phyloP scores from a whole-genome alignment of 2,888 invertebrate species.

The Phoenoteleia sp. region DNA sequence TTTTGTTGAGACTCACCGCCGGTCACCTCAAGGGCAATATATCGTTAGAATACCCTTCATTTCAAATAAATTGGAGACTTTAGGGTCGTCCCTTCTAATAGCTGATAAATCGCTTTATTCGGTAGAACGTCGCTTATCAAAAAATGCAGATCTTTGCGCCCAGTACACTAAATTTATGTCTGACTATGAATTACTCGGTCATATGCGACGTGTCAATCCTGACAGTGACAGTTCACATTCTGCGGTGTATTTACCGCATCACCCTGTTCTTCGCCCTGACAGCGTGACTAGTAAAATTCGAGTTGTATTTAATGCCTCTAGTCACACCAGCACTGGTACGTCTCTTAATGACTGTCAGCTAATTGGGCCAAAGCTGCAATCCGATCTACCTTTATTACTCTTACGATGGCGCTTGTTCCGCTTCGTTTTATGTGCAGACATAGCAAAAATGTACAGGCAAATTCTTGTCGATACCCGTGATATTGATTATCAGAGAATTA shows the following conservation, averaged over 20 bases:
- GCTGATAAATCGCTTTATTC: neutral
- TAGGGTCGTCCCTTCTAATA: neutral
- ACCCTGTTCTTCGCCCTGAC: slow-evolving; percentile 67
- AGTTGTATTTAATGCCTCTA: slow-evolving; percentile 78
- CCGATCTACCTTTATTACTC: neutral
- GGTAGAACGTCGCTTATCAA: neutral
- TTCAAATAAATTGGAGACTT: neutral
- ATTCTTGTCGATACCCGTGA: neutral
- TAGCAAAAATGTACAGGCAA: slow-evolving; percentile 40
- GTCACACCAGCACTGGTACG: slow-evolving; percentile 44
- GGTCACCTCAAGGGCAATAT: neutral
- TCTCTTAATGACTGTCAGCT: slow-evolving; percentile 63
- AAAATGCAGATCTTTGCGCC: neutral
- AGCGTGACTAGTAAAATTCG: slow-evolving; percentile 75
- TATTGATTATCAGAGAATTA: neutral
- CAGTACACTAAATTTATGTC: neutral
- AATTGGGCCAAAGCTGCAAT: neutral
- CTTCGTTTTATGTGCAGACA: slow-evolving; percentile 20
- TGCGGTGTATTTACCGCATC: slow-evolving; percentile 71
- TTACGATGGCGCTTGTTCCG: neutral
- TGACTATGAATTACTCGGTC: neutral
- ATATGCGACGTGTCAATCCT: neutral
- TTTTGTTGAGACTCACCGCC: neutral
- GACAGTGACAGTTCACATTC: neutral
- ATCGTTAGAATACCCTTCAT: neutral